These are phyloP conservation scores for Eulemur mongoz DNA, from an alignment of 2,797 vertebrate genomes.

Conservation along the genomic window DNA sequence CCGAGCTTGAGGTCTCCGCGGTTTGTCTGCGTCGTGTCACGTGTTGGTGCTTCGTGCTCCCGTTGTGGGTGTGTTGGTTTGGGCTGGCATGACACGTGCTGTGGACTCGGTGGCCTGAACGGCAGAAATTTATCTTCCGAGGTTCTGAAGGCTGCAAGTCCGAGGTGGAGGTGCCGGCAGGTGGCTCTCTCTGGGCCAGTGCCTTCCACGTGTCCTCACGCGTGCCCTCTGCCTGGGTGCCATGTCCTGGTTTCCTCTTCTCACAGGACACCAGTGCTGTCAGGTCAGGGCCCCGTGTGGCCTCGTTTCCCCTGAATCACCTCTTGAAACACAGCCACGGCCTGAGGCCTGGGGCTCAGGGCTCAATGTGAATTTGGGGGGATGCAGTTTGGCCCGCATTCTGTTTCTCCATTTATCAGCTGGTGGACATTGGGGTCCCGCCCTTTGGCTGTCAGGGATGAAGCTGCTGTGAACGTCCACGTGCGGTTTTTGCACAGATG, in stretches of 20 bases:
- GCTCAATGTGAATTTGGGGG: neutral
- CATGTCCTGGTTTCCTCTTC: neutral
- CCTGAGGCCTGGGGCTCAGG: neutral
- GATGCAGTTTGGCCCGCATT: neutral
- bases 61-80: neutral
- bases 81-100: neutral
- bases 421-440: too few species aligned
- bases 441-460: neutral
- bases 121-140: fast-evolving
- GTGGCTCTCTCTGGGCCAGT: neutral
- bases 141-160: neutral
- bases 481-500: neutral
- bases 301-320: neutral
- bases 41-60: too few species aligned
- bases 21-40: fast-evolving
- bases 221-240: neutral
- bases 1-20: fast-evolving
- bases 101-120: too few species aligned
- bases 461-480: fast-evolving
- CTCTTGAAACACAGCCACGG: neutral
- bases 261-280: fast-evolving
- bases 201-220: fast-evolving
- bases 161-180: neutral
- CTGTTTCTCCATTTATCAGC: fast-evolving
- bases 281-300: too few species aligned